Conservation (phyloP, 2,113 vertebrate genomes). For the Dromas ardeola region DNA sequence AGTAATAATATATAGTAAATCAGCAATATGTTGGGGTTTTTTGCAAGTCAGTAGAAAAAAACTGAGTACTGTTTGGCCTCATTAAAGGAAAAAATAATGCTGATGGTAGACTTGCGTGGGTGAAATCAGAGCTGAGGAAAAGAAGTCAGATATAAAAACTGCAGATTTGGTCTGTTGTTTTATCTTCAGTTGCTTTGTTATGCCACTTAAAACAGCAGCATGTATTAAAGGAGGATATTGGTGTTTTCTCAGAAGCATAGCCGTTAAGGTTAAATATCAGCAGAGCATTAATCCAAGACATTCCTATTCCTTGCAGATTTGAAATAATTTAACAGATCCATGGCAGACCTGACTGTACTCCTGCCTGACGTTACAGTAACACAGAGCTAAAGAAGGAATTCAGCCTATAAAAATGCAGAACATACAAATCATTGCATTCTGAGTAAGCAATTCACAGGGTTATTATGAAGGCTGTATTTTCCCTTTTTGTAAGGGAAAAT, state of each 20-base stretch:
- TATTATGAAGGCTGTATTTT: not conserved
- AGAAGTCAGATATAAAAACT: not conserved
- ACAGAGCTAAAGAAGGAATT: not conserved
- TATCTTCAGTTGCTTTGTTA: slow-evolving; percentile 4
- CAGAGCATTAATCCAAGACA: not conserved
- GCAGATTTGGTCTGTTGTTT: slow-evolving; percentile 8
- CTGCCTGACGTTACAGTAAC: not conserved
- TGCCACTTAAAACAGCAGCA: not conserved
- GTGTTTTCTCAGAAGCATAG: slow-evolving; percentile 1
- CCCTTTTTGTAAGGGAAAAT: not conserved
- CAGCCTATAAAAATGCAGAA: not conserved
- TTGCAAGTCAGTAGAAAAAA: not conserved
- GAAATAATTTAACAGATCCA: not conserved
- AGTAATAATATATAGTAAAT: not conserved
- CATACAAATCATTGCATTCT: not conserved
- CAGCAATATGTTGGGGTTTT: not conserved
- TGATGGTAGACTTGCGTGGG: not conserved
- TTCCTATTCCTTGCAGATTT: not conserved
- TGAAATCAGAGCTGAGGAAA: not conserved
- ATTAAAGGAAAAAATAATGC: not conserved
- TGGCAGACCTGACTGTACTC: not conserved
- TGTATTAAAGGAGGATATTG: not conserved
- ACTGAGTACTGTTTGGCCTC: not conserved
- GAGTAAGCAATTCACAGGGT: not conserved
- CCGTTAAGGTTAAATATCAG: slow-evolving; percentile 10